Percentiles rank a stretch among this genome's conserved stretches.
phyloP scores from a whole-genome alignment of 2,888 invertebrate species.

The Heliothis peltigera region DNA sequence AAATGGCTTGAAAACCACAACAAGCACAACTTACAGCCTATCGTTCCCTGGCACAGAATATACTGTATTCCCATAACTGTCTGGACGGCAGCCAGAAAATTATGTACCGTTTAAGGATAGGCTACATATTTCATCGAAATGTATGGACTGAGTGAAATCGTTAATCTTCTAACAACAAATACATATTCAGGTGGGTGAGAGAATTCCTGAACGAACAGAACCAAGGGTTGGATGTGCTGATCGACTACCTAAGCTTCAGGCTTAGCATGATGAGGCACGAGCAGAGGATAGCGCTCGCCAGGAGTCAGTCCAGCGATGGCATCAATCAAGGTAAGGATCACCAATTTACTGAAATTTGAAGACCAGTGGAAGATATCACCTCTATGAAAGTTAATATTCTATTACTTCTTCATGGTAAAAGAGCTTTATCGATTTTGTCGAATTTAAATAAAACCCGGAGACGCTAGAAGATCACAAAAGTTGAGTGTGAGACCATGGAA shows the following conservation, averaged over 20 bases:
- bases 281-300: constrained; percentile 94
- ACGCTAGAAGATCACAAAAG: no score
- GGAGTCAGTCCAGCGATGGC: constrained; percentile 94
- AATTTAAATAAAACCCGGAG: no score
- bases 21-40: constrained; percentile 6
- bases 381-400: no score
- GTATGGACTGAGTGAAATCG: constrained; percentile 24
- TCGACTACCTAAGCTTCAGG: constrained; percentile 99
- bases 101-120: constrained; percentile 31
- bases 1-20: constrained; percentile 1
- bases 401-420: no score
- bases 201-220: constrained; percentile 99
- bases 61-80: constrained; percentile 35
- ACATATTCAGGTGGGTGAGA: constrained; percentile 96
- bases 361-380: not conserved
- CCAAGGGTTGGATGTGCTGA: constrained; percentile 98
- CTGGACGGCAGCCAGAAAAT: constrained; percentile 41
- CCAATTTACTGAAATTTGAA: not conserved
- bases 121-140: constrained; percentile 20
- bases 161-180: not conserved
- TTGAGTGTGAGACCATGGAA: no score
- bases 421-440: no score
- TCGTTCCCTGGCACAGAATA: constrained; percentile 31
- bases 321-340: constrained; percentile 88
- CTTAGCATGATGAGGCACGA: constrained; percentile 98